Evolutionary conservation across 1,140 invertebrate species (phyloP).

Genomic region (Drosophila tristis): DNA sequence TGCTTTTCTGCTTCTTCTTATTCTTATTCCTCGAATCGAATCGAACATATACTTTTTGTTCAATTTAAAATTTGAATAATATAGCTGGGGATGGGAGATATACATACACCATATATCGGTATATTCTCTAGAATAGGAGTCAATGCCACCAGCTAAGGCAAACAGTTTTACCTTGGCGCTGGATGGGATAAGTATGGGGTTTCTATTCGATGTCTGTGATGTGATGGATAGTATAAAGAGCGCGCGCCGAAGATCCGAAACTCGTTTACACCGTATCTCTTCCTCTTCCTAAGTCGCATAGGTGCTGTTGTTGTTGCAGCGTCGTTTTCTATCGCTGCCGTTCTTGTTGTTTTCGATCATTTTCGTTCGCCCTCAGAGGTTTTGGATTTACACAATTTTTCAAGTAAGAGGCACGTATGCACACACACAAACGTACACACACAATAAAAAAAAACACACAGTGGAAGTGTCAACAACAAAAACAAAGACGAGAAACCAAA

Average conservation of each 20-base stretch:
- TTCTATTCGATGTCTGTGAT: constrained; percentile 4
- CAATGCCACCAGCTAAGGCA: constrained; percentile 43
- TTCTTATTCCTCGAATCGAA: constrained; percentile 13
- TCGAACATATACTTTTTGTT: constrained; percentile 9
- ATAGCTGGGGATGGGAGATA: too few relatives aligned
- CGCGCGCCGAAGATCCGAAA: constrained; percentile 40
- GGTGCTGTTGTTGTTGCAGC: constrained; percentile 31
- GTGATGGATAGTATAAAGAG: constrained; percentile 5
- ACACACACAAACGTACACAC: constrained; percentile 44
- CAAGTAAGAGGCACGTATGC: constrained; percentile 46
- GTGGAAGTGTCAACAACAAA: constrained; percentile 74
- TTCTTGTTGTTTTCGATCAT: constrained; percentile 57
- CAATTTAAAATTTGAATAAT: background rate
- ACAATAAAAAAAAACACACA: constrained; percentile 56
- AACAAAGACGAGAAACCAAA: constrained; percentile 70
- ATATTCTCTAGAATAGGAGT: constrained; percentile 1
- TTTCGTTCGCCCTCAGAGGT: constrained; percentile 31
- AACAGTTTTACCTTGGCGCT: constrained; percentile 53
- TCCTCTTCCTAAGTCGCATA: constrained; percentile 37
- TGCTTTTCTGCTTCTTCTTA: constrained; percentile 18
- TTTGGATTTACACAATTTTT: constrained; percentile 5
- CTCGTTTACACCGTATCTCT: constrained; percentile 51
- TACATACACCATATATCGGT: too few relatives aligned
- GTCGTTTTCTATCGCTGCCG: constrained; percentile 28
- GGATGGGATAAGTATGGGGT: background rate